phyloP scores from a whole-genome alignment of 92 coral and sea anemone species.

The Epizoanthus ramosus region DNA sequence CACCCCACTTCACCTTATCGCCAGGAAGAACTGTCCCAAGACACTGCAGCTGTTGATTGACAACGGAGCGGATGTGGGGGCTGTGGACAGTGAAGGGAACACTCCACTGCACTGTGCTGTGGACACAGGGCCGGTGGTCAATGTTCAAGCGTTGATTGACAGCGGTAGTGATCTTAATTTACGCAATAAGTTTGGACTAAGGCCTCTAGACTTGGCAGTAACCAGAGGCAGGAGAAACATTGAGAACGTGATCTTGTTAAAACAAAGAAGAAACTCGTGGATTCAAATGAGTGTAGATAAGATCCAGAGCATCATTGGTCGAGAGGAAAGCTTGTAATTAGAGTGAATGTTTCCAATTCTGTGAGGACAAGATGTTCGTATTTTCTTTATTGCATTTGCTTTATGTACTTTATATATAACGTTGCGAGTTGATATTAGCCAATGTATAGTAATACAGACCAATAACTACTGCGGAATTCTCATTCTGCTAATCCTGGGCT shows the following conservation, averaged over 20 bases:
- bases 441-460: too few species aligned
- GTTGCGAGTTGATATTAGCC: too few species aligned
- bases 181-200: neutral
- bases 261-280: slow-evolving; percentile 4
- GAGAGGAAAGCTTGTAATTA: neutral
- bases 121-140: slow-evolving; percentile 4
- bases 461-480: too few species aligned
- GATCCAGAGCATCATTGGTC: neutral
- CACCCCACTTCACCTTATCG: slow-evolving; percentile 16
- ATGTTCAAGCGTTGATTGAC: slow-evolving; percentile 12
- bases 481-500: too few species aligned
- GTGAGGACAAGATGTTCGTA: too few species aligned
- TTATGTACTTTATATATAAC: too few species aligned
- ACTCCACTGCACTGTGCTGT: slow-evolving; percentile 17
- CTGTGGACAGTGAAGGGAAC: neutral
- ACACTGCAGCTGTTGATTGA: slow-evolving; percentile 25
- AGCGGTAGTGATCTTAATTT: neutral
- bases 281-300: slow-evolving; percentile 9
- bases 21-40: slow-evolving; percentile 20
- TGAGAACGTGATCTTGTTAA: slow-evolving; percentile 5
- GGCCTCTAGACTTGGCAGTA: slow-evolving; percentile 27
- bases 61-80: slow-evolving; percentile 1
- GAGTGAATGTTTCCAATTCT: neutral
- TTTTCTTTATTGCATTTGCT: too few species aligned
- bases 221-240: neutral